A percentile compares a stretch with the other conserved stretches of the same genome.
Evolutionary conservation across 2,113 vertebrate species (phyloP).

Genomic region (Orientallactaga bullata): DNA sequence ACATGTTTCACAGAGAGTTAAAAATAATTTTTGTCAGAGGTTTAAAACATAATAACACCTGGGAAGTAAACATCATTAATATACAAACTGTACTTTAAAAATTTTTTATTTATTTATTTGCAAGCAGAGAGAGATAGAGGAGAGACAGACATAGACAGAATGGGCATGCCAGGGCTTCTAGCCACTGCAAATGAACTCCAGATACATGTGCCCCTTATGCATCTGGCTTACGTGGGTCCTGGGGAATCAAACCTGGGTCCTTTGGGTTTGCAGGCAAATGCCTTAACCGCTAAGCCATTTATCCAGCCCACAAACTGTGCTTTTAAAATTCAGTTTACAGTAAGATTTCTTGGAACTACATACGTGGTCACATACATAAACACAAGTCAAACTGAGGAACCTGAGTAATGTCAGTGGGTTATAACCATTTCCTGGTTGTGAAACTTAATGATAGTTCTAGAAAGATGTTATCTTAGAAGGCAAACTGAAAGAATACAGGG

Average conservation of each 20-base stretch:
- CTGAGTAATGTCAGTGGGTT: background rate
- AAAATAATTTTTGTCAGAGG: background rate
- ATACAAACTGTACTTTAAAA: background rate
- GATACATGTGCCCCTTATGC: no score
- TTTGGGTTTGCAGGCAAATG: no score
- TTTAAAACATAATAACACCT: constrained; percentile 20
- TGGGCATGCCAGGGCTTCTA: no score
- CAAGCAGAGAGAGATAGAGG: no score
- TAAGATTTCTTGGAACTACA: background rate
- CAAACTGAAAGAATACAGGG: background rate
- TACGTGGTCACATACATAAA: background rate
- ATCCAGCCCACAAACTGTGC: no score
- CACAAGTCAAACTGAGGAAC: background rate
- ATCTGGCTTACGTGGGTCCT: no score
- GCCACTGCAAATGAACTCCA: no score
- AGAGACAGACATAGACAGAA: no score
- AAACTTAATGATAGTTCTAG: background rate
- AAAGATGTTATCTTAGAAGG: background rate
- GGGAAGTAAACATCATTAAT: constrained; percentile 30
- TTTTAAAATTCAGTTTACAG: background rate
- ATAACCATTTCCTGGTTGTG: background rate
- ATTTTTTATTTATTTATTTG: no score
- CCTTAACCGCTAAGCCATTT: no score
- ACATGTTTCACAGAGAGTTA: constrained; percentile 19
- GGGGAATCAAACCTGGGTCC: no score